A percentile compares a stretch with the other conserved stretches of the same genome.
These are phyloP conservation scores for Calidris pygmaea DNA, from an alignment of 2,113 vertebrate genomes.

Conservation along the genomic window DNA sequence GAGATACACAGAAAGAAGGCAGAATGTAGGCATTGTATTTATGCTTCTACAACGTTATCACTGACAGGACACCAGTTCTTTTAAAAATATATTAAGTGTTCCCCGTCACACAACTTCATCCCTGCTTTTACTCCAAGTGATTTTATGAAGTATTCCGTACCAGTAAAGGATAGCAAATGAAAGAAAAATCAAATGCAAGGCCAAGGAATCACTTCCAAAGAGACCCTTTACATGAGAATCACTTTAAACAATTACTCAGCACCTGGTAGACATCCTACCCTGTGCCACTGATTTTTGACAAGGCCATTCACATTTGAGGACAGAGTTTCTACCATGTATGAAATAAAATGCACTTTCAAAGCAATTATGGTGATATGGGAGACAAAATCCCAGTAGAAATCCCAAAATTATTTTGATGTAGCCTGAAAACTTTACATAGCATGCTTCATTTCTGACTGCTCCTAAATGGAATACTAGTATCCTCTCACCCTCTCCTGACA, in stretches of 20 bases:
- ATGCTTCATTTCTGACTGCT: not conserved
- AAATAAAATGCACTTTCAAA: not conserved
- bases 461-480: not conserved
- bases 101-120: not conserved
- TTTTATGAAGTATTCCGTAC: not conserved
- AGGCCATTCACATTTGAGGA: not conserved
- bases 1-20: not conserved
- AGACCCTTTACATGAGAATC: not conserved
- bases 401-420: not conserved
- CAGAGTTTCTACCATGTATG: not conserved
- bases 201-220: not conserved
- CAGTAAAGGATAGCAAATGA: not conserved
- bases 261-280: not conserved
- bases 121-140: not conserved
- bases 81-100: not conserved
- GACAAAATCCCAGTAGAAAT: not conserved
- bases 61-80: not conserved
- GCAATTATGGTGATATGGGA: rapidly evolving
- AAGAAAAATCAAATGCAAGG: not conserved
- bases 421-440: not conserved
- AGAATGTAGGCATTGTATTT: not conserved
- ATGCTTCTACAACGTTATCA: not conserved
- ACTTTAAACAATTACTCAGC: not conserved
- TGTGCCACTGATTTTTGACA: not conserved
- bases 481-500: not conserved